Evolutionary conservation across 2,797 vertebrate species (phyloP).

Genomic region (Microctenopoma lineatum): DNA sequence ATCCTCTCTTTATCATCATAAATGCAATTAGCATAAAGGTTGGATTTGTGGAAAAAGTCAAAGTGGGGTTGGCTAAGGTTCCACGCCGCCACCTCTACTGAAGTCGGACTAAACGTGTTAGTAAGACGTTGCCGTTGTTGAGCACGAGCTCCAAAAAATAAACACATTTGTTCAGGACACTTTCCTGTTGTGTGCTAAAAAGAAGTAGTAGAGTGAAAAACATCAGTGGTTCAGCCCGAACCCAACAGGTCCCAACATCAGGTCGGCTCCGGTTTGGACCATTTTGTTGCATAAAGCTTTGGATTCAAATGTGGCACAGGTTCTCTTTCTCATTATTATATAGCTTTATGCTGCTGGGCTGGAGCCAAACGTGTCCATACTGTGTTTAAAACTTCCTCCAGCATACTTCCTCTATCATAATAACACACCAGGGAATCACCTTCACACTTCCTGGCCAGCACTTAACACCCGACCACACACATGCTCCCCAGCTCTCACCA

Average conservation of each 20-base stretch:
- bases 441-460: not conserved
- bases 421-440: conserved; percentile 7
- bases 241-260: too few species aligned
- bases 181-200: too few species aligned
- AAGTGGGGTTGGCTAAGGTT: conserved; percentile 42
- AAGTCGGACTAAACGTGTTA: conserved; percentile 13
- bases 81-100: conserved; percentile 11
- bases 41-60: conserved; percentile 58
- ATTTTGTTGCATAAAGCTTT: not conserved
- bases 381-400: not conserved
- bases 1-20: conserved; percentile 55
- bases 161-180: too few species aligned
- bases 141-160: not conserved
- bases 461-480: conserved; percentile 1
- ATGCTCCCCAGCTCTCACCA: conserved; percentile 2
- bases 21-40: conserved; percentile 75
- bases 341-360: too few species aligned
- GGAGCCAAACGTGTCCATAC: too few species aligned
- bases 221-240: too few species aligned
- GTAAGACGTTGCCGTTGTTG: not conserved
- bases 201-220: not conserved
- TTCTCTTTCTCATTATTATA: too few species aligned
- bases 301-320: not conserved
- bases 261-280: not conserved
- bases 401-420: not conserved